phyloP scores from a whole-genome alignment of 2,888 invertebrate genomes.

The Xanthorhoe designata region DNA sequence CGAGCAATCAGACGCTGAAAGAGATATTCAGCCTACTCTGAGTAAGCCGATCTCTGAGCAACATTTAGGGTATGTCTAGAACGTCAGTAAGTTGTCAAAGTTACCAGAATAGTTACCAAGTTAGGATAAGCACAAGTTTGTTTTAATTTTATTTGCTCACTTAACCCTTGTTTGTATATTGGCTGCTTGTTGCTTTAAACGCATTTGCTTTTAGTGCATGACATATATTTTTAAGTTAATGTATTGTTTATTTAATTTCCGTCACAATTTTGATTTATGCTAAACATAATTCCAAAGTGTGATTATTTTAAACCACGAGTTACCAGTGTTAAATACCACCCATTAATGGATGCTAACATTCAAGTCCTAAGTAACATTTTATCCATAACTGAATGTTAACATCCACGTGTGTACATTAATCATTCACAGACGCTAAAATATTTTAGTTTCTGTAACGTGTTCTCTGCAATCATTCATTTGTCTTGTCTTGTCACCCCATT shows the following conservation, averaged over 20 bases:
- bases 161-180: constrained; percentile 57
- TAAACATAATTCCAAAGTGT: constrained; percentile 34
- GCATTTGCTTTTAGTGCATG: constrained; percentile 41
- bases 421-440: constrained; percentile 76
- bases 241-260: constrained; percentile 29
- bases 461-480: constrained; percentile 81
- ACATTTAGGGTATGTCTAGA: constrained; percentile 84
- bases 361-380: constrained; percentile 28
- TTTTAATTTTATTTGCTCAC: constrained; percentile 47
- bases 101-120: constrained; percentile 39
- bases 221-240: constrained; percentile 43
- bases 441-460: constrained; percentile 74
- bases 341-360: constrained; percentile 52
- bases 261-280: constrained; percentile 43
- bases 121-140: constrained; percentile 50
- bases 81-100: constrained; percentile 17
- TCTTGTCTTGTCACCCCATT: constrained; percentile 85
- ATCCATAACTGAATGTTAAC: constrained; percentile 59
- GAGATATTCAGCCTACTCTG: constrained; percentile 58
- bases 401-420: constrained; percentile 74
- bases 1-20: constrained; percentile 67
- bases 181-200: constrained; percentile 53
- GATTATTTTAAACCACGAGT: constrained; percentile 46
- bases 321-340: constrained; percentile 75
- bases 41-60: constrained; percentile 82